A percentile compares a stretch with the other conserved stretches of the same genome.
phyloP scores from a whole-genome alignment of 2,797 vertebrate species.

The Tangara arthus region DNA sequence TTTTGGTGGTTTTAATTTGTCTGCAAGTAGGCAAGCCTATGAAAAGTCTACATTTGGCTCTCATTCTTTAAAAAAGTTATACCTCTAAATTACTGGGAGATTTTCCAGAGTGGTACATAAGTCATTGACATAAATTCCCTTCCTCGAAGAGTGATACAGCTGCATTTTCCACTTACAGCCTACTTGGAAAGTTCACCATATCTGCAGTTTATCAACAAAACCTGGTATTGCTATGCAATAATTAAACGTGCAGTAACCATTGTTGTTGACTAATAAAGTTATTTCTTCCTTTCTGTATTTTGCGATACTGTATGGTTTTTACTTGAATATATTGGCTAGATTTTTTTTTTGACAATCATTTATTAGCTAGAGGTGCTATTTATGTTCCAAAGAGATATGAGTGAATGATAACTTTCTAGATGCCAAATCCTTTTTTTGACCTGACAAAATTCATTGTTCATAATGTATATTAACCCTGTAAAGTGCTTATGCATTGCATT shows the following conservation, averaged over 20 bases:
- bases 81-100: not conserved
- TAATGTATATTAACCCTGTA: constrained; percentile 54
- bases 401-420: constrained; percentile 46
- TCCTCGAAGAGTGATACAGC: not conserved
- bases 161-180: not conserved
- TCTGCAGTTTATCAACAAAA: constrained; percentile 29
- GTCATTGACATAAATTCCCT: not conserved
- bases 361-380: constrained; percentile 74
- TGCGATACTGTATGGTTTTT: constrained; percentile 49
- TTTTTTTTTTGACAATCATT: constrained; percentile 60
- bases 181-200: not conserved
- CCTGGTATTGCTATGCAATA: constrained; percentile 73
- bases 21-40: not conserved
- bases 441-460: constrained; percentile 27
- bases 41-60: not conserved
- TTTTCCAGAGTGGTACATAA: not conserved
- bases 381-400: constrained; percentile 64
- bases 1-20: not conserved
- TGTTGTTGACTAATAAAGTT: constrained; percentile 14
- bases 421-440: constrained; percentile 47
- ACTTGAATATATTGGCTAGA: constrained; percentile 56
- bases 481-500: constrained; percentile 46
- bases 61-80: not conserved
- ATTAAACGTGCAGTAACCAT: constrained; percentile 43
- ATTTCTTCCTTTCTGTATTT: constrained; percentile 60